These are phyloP conservation scores for Polyergus mexicanus DNA, from an alignment of 1,140 invertebrate species.

Conservation along the genomic window DNA sequence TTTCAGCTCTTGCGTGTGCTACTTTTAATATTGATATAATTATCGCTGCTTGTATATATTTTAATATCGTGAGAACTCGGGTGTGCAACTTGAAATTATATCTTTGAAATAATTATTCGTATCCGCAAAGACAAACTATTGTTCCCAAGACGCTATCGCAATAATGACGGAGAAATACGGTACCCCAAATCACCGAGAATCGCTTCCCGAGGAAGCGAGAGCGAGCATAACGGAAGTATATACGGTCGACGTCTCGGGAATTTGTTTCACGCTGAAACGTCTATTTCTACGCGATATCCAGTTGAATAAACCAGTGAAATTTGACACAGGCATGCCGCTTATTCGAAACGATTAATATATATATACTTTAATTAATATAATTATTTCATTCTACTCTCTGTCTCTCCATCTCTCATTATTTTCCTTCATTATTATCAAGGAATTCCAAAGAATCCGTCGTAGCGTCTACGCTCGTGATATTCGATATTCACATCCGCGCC, in stretches of 20 bases:
- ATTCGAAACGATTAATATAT: not conserved
- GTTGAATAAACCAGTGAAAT: conserved; percentile 12
- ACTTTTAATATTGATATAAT: not conserved
- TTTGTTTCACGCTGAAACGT: conserved; percentile 6
- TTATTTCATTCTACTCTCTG: not conserved
- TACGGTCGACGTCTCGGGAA: conserved; percentile 8
- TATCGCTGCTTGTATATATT: not conserved
- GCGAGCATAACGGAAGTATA: conserved; percentile 47
- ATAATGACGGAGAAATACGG: conserved; percentile 44
- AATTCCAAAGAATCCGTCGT: not conserved
- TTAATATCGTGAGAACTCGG: not conserved
- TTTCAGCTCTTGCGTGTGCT: not conserved
- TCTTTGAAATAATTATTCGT: conserved; percentile 1
- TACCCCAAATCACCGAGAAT: conserved; percentile 52
- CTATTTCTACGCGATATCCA: not conserved
- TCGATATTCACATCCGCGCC: not conserved
- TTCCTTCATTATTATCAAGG: not conserved
- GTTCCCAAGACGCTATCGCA: conserved; percentile 40
- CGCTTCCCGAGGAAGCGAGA: conserved; percentile 50
- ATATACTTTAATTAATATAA: not conserved
- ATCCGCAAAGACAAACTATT: not conserved
- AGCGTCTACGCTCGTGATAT: not conserved
- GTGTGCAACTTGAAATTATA: not conserved
- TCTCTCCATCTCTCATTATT: not conserved
- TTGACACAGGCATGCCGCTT: not conserved